Evolutionary conservation across 2,113 vertebrate genomes (phyloP).

Genomic region (Dromiciops gliroides): DNA sequence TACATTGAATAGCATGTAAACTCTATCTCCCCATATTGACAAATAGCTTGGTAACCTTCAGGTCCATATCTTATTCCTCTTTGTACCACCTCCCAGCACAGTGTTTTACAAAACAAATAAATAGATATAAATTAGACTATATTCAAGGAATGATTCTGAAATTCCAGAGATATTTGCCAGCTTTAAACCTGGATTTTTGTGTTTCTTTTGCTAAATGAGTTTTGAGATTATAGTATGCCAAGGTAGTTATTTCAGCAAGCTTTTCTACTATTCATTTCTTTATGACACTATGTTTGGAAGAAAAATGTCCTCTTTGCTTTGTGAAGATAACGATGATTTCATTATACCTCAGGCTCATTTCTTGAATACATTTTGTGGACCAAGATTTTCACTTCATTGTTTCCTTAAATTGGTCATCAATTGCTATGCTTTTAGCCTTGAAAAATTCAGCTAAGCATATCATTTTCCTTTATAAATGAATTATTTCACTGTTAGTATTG

Average conservation of each 20-base stretch:
- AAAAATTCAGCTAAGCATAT: not conserved
- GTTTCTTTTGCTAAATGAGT: not conserved
- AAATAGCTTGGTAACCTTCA: not conserved
- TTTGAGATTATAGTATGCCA: not conserved
- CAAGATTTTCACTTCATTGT: not conserved
- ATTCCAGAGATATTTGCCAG: not conserved
- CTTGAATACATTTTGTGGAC: not conserved
- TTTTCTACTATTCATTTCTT: not conserved
- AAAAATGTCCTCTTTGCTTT: not conserved
- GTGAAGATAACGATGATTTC: not conserved
- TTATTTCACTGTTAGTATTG: not conserved
- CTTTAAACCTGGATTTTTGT: not conserved
- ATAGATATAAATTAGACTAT: not conserved
- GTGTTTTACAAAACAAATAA: not conserved
- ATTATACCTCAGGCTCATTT: not conserved
- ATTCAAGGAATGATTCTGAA: not conserved
- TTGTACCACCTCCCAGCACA: not conserved
- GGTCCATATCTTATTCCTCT: not conserved
- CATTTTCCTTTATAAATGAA: not conserved
- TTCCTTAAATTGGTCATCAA: not conserved
- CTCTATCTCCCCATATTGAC: not conserved
- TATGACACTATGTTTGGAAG: not conserved
- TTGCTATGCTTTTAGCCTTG: not conserved
- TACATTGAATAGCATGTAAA: not conserved
- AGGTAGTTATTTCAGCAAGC: not conserved